Base-by-base conservation (phyloP, 2,888 invertebrate genomes). In the Ephialtes manifestator region DNA sequence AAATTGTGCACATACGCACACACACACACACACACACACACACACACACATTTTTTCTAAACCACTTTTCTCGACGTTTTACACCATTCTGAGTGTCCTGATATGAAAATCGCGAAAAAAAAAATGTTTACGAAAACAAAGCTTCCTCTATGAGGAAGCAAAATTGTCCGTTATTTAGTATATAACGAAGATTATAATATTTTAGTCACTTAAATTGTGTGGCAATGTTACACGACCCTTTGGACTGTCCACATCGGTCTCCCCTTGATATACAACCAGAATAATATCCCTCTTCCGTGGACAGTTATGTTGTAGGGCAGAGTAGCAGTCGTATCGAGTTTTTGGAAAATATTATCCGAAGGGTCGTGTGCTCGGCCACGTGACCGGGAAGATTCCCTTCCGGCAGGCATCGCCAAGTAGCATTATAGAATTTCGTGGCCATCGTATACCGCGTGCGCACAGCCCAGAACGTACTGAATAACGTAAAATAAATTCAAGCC, bases 371-470 rank as follows among this genome's bases (percentile, higher is more conserved):
- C 71, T 31, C 39, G 20, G 71, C 53, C 71, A 71, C 71, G 71
- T 71, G 71, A 71, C 77, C 67, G 55, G 67, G 77, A 77, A 39
- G 67, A 77, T 67, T 43, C 39, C 53, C 77, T 43, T 77, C 77
- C 77, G 77, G 77, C 65, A 39, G 63, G 18, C 63, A n/a, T 63
- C 35, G 63, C 63, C n/a, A 18, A 35, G 63, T 63, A 63, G 18
- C 63, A 39, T 63, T 63, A 63, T 63, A 63, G 63, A 35, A 63
- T 63, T 63, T 63, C 63, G 63, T 63, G 35, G 31, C 39, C 31
- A 18, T 63, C 63, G 18, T 18, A 31, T 60, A 31, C 60, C 13
- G 28, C 11, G 15, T 11, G 31, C 31, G 60, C 31, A 31, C 5
- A 39, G 63, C 20, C 55, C 55, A 55, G 31, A 63, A 39, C 35